Percentiles rank a stretch among this genome's conserved stretches.
Evolutionary conservation across 1,140 invertebrate species (phyloP).

Genomic region (Orussus abietinus): DNA sequence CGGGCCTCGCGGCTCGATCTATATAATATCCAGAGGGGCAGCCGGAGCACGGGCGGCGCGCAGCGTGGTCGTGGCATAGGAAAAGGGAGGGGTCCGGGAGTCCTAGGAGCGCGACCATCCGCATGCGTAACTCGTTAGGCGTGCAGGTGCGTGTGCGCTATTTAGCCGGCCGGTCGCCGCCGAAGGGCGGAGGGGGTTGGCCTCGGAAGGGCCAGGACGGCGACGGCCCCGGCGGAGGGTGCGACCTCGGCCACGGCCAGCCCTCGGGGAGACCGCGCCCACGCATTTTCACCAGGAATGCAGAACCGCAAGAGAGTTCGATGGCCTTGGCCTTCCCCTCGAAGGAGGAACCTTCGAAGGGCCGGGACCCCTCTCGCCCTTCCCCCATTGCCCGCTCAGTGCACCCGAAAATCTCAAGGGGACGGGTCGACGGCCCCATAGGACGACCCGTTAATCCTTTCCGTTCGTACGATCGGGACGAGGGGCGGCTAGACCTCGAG

Average conservation of each 20-base stretch:
- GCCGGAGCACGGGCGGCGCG: constrained; percentile 18
- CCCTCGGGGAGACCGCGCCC: constrained; percentile 55
- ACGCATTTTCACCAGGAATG: constrained; percentile 54
- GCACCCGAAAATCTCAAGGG: no score
- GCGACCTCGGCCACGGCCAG: constrained; percentile 48
- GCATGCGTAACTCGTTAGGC: no score
- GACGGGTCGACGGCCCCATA: no score
- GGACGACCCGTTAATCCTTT: no score
- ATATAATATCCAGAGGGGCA: no score
- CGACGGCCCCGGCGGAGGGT: constrained; percentile 41
- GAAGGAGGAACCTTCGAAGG: constrained; percentile 17
- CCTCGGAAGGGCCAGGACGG: constrained; percentile 27
- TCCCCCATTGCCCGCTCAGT: background rate
- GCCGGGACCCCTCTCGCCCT: constrained; percentile 6
- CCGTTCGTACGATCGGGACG: no score
- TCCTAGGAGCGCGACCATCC: no score
- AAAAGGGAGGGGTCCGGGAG: no score
- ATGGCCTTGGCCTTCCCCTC: constrained; percentile 28
- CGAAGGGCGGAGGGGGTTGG: constrained; percentile 20
- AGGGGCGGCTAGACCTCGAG: no score
- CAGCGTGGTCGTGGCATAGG: constrained; percentile 9
- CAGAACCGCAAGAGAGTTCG: constrained; percentile 40
- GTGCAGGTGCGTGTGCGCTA: constrained; percentile 18
- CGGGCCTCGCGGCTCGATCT: no score
- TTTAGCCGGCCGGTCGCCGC: constrained; percentile 3